phyloP scores from a whole-genome alignment of 2,797 vertebrate species.

The Myiothlypis coronata region DNA sequence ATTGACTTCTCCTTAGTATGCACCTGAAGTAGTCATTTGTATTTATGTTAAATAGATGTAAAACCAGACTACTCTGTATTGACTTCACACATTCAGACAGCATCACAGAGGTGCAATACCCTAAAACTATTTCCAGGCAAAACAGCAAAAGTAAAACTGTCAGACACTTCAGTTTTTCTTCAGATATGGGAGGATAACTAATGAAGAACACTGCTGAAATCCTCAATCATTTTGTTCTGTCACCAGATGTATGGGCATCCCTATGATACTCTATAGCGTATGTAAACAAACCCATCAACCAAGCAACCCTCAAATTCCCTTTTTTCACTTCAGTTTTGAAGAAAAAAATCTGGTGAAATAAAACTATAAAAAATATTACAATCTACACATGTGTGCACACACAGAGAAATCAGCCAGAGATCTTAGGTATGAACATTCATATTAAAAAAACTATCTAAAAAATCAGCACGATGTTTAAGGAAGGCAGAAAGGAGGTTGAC shows the following conservation, averaged over 20 bases:
- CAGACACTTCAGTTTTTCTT: not conserved
- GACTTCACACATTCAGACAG: not conserved
- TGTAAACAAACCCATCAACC: not conserved
- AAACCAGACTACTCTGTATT: not conserved
- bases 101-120: not conserved
- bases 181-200: not conserved
- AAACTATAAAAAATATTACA: not conserved
- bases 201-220: not conserved
- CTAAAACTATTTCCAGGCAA: not conserved
- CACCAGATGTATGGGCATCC: not conserved
- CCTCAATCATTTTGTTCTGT: not conserved
- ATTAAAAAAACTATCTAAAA: not conserved
- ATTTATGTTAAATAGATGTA: not conserved
- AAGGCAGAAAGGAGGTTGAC: not conserved
- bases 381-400: not conserved
- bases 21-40: not conserved
- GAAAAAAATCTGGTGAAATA: not conserved
- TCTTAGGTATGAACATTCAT: not conserved
- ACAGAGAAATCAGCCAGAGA: not conserved
- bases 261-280: not conserved
- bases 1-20: not conserved
- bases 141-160: not conserved
- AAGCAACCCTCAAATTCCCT: not conserved
- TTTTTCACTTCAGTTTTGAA: not conserved
- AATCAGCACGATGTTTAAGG: not conserved